Evolutionary conservation across 1,140 invertebrate species (phyloP).

Genomic region (Anastrepha obliqua): DNA sequence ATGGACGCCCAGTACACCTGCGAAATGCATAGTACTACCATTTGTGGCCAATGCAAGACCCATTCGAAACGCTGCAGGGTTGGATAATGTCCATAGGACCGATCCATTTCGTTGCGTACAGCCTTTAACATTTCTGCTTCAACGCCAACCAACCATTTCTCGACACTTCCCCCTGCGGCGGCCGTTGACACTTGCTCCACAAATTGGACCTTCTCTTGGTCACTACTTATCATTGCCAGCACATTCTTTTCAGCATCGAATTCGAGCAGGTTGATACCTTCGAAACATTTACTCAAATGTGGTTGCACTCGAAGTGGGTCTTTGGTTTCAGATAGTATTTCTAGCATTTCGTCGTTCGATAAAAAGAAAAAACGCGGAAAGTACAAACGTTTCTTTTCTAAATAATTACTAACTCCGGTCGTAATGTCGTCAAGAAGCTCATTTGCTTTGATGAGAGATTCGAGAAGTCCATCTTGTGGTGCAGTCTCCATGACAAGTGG

Average conservation of each 20-base stretch:
- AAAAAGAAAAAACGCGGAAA: constrained; percentile 96
- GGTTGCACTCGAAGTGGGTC: constrained; percentile 91
- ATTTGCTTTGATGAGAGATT: constrained; percentile 84
- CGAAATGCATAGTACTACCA: constrained; percentile 90
- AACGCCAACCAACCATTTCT: constrained; percentile 93
- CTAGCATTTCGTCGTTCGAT: constrained; percentile 96
- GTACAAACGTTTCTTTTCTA: constrained; percentile 93
- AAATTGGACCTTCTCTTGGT: constrained; percentile 87
- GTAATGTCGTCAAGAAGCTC: constrained; percentile 88
- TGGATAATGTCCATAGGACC: constrained; percentile 83
- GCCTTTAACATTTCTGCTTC: constrained; percentile 89
- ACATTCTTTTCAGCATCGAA: constrained; percentile 89
- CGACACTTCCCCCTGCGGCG: constrained; percentile 90
- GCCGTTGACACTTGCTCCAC: constrained; percentile 83
- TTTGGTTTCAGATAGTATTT: constrained; percentile 94
- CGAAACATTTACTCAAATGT: constrained; percentile 94
- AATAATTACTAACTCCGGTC: constrained; percentile 90
- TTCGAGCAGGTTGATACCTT: constrained; percentile 82
- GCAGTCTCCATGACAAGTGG: constrained; percentile 85
- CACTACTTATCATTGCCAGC: constrained; percentile 88
- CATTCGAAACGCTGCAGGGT: constrained; percentile 81
- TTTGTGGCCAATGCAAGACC: constrained; percentile 91
- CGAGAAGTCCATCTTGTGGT: constrained; percentile 82
- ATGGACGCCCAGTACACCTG: constrained; percentile 92
- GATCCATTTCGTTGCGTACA: constrained; percentile 82